These are phyloP conservation scores for Peromyscus nudipes DNA, from an alignment of 2,797 vertebrate genomes.

Conservation along the genomic window DNA sequence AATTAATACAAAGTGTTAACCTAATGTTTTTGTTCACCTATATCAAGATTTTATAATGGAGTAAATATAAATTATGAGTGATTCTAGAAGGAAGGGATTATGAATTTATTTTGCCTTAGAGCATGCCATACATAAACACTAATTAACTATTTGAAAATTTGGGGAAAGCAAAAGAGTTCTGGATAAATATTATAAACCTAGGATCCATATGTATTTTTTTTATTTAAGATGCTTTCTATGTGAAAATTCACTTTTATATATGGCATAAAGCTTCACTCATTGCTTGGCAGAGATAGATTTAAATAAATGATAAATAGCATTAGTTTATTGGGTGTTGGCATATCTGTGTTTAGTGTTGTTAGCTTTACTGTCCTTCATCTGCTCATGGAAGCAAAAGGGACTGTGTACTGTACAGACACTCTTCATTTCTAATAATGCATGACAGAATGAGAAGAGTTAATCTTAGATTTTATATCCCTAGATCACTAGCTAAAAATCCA, in stretches of 20 bases:
- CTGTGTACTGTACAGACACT: background rate
- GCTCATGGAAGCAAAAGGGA: background rate
- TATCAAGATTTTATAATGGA: background rate
- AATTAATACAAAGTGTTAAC: constrained; percentile 19
- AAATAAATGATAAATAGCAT: background rate
- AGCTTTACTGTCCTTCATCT: constrained; percentile 2
- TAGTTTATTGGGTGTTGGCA: background rate
- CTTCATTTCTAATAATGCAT: background rate
- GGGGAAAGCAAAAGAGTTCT: background rate
- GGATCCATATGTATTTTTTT: background rate
- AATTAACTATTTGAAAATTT: constrained; percentile 9
- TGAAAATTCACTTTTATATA: constrained; percentile 41
- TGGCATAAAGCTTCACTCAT: background rate
- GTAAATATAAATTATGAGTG: background rate
- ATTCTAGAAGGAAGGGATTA: background rate
- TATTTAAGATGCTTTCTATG: background rate
- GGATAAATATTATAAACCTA: background rate
- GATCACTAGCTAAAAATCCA: constrained; percentile 15
- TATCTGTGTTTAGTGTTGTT: background rate
- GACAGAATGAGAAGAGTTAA: background rate
- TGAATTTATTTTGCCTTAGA: background rate
- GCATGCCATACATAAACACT: background rate
- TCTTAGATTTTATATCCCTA: background rate
- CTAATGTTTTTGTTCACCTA: background rate
- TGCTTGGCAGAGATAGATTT: constrained; percentile 23